A percentile compares a stretch with the other conserved stretches of the same genome.
These are phyloP conservation scores for Megalops cyprinoides DNA, from an alignment of 2,797 vertebrate genomes.

Conservation along the genomic window DNA sequence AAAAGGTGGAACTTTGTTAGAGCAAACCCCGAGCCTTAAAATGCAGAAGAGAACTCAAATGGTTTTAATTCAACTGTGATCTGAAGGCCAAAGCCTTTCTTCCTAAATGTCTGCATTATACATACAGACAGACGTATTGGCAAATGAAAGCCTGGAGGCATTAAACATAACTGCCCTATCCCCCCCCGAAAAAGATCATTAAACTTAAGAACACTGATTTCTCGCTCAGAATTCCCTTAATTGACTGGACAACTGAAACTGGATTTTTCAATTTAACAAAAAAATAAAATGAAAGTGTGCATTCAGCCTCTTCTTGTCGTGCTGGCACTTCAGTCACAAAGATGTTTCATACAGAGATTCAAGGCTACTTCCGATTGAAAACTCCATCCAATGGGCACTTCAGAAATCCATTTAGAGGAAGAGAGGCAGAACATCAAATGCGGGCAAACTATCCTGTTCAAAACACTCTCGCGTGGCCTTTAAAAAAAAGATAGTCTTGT, in stretches of 20 bases:
- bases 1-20: constrained; percentile 57
- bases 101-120: constrained; percentile 81
- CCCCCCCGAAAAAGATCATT: constrained; percentile 74
- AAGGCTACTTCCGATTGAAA: constrained; percentile 80
- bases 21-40: constrained; percentile 66
- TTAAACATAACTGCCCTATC: constrained; percentile 55
- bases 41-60: constrained; percentile 74
- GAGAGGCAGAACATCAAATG: constrained; percentile 72
- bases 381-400: constrained; percentile 70
- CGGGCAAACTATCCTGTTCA: constrained; percentile 75
- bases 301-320: constrained; percentile 81
- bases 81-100: constrained; percentile 77
- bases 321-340: constrained; percentile 83
- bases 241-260: constrained; percentile 79
- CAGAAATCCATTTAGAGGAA: constrained; percentile 75
- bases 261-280: constrained; percentile 78
- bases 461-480: constrained; percentile 68
- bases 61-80: constrained; percentile 69
- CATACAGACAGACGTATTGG: constrained; percentile 63
- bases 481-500: constrained; percentile 61
- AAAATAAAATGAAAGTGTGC: constrained; percentile 70
- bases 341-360: constrained; percentile 81
- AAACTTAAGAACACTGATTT: constrained; percentile 79
- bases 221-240: constrained; percentile 82
- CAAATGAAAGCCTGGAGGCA: constrained; percentile 78